Conservation (phyloP, 2,797 vertebrate species). For the Lacerta viridis region DNA sequence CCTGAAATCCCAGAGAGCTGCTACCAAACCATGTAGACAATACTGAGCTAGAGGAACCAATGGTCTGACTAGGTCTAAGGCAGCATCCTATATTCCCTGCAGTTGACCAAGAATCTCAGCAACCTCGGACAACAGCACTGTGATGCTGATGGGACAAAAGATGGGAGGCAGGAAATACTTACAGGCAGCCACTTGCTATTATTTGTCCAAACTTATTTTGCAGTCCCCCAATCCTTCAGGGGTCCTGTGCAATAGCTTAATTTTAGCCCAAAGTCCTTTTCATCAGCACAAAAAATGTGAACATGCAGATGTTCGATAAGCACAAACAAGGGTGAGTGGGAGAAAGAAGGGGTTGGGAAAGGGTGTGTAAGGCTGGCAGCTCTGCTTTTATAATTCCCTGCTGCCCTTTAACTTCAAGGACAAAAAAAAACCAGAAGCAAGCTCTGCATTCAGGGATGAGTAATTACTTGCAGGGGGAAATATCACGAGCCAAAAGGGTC, state of each 20-base stretch:
- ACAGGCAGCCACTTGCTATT: slow-evolving; percentile 59
- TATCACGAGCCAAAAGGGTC: slow-evolving; percentile 14
- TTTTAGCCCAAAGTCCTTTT: slow-evolving; percentile 40
- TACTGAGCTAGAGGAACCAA: no score
- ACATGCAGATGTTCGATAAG: neutral
- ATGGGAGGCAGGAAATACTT: neutral
- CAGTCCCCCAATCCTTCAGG: slow-evolving; percentile 44
- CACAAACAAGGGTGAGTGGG: neutral
- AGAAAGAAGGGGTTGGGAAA: neutral
- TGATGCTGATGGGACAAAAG: neutral
- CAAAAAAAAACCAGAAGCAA: slow-evolving; percentile 27
- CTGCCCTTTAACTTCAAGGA: neutral
- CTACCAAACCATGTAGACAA: no score
- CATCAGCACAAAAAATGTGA: slow-evolving; percentile 41
- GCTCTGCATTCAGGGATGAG: neutral
- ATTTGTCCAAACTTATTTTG: slow-evolving; percentile 57
- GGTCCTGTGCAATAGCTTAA: slow-evolving; percentile 56
- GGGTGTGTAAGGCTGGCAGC: slow-evolving; percentile 15
- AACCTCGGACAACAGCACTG: neutral
- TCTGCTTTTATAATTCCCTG: slow-evolving; percentile 20
- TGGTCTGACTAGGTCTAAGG: no score
- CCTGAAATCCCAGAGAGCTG: no score
- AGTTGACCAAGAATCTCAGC: slow-evolving; percentile 43
- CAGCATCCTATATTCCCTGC: slow-evolving; percentile 41
- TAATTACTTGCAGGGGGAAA: neutral